These are phyloP conservation scores for Drosophila limbata DNA, from an alignment of 2,888 invertebrate species.

Conservation along the genomic window DNA sequence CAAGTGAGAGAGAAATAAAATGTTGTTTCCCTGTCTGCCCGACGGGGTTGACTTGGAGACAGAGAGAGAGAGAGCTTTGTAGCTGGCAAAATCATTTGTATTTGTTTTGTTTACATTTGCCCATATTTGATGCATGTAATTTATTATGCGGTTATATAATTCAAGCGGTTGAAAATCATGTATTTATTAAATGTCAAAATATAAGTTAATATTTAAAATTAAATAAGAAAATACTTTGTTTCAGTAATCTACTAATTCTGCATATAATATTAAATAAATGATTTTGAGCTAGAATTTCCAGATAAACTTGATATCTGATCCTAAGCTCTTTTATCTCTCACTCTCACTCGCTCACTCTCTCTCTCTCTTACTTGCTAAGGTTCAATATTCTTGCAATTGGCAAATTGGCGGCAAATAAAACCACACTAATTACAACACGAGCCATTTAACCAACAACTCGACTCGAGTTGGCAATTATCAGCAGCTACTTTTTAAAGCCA, in stretches of 20 bases:
- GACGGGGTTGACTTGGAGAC: neutral
- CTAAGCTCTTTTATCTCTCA: neutral
- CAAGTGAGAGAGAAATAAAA: slow-evolving; percentile 41
- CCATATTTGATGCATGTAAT: slow-evolving; percentile 12
- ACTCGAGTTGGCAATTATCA: slow-evolving; percentile 65
- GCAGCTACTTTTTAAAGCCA: slow-evolving; percentile 54
- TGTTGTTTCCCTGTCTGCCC: neutral
- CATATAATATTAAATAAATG: neutral
- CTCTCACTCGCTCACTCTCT: neutral
- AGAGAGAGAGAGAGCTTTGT: too few species aligned
- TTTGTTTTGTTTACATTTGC: slow-evolving; percentile 32
- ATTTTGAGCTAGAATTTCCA: slow-evolving; percentile 6
- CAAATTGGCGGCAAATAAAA: slow-evolving; percentile 36
- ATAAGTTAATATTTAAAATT: too few species aligned
- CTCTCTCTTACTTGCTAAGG: neutral
- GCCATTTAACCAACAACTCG: slow-evolving; percentile 60
- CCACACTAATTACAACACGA: slow-evolving; percentile 75
- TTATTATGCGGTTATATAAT: slow-evolving; percentile 20
- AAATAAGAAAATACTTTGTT: too few species aligned
- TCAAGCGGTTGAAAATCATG: neutral
- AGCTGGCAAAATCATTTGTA: neutral
- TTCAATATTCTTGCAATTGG: slow-evolving; percentile 26
- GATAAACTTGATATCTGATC: slow-evolving; percentile 20
- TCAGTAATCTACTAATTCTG: too few species aligned
- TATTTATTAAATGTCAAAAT: too few species aligned